Evolutionary conservation across 1,140 invertebrate species (phyloP).

Genomic region (Steinernema feltiae): DNA sequence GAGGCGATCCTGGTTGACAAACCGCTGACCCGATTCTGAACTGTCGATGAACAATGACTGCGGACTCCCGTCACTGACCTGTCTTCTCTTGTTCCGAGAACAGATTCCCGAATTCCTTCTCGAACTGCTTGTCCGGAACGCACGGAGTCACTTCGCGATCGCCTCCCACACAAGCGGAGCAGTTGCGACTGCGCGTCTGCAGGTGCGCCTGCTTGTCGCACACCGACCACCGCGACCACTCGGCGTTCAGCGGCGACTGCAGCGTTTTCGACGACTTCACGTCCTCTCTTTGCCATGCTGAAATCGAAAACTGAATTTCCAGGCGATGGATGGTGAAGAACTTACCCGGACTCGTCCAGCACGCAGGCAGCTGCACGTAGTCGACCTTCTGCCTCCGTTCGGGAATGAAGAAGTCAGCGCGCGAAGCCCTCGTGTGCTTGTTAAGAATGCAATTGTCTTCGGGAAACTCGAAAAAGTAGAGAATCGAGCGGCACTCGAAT

Average conservation of each 20-base stretch:
- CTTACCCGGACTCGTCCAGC: slow-evolving; percentile 5
- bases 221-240: neutral
- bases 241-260: neutral
- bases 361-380: neutral
- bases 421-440: neutral
- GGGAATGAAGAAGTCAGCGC: neutral
- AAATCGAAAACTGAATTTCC: too few relatives aligned
- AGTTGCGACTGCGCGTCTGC: neutral
- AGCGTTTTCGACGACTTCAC: neutral
- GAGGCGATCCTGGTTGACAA: neutral
- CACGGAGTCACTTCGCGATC: neutral
- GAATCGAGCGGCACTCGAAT: neutral
- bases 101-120: slow-evolving; percentile 8
- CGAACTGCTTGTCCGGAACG: neutral
- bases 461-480: slow-evolving; percentile 5
- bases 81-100: neutral
- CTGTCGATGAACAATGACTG: neutral
- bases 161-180: neutral
- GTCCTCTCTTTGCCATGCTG: slow-evolving; percentile 1
- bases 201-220: neutral
- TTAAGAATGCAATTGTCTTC: neutral
- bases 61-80: neutral
- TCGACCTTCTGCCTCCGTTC: neutral
- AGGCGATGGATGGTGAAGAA: too few relatives aligned
- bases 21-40: neutral